Base-by-base conservation (phyloP, 2,797 vertebrate species). In the Myripristis jacobus region DNA sequence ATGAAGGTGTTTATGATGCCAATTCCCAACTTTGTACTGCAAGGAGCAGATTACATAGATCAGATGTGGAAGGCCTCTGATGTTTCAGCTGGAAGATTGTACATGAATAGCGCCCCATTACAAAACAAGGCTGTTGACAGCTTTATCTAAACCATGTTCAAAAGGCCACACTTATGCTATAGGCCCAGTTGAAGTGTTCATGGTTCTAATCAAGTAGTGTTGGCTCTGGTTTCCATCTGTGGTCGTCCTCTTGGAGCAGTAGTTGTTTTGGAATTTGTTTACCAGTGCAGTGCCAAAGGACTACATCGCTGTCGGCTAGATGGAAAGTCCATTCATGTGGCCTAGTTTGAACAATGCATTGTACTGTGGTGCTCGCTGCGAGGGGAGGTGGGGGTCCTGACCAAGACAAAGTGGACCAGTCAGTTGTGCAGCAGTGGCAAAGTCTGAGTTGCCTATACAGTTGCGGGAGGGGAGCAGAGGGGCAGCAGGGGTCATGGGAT, bases 291-390 rank as follows among this genome's bases (percentile, higher is more conserved):
- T 82, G 84, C 75, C 77, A 77, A 84, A 74, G 41, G 48, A 83
- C 84, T 62, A 71, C 71, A 86, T 64, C 1, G 0, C 12, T 64
- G 75, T 44, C 75, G 67, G 76, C 47, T 15, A 75, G 80, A 81
- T 87, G 81, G 77, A 83, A 87, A 75, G 76, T 89, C 79, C 59
- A 83, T 87, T 85, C 70, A 81, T 88, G 80, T 91, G 89, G 87
- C 90, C 87, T 75, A 79, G 75, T 88, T 89, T 86, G 78, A 91
- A 91, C 91, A 92, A 91, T 80, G 87, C 75, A 66, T 81, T 84
- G 85, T 87, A 88, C 86, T 92, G 90, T 91, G 72, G 65, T 4
- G n/a, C 62, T 58, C 12, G 25, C 27, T 51, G 54, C 27, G 61
- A 68, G 77, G 72, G 81, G 67, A 73, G 85, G 81, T 66, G 77